Evolutionary conservation across 1,140 invertebrate species (phyloP), one percentile per base, ranked within the genome.

Genomic region (Drosophila grimshawi): DNA sequence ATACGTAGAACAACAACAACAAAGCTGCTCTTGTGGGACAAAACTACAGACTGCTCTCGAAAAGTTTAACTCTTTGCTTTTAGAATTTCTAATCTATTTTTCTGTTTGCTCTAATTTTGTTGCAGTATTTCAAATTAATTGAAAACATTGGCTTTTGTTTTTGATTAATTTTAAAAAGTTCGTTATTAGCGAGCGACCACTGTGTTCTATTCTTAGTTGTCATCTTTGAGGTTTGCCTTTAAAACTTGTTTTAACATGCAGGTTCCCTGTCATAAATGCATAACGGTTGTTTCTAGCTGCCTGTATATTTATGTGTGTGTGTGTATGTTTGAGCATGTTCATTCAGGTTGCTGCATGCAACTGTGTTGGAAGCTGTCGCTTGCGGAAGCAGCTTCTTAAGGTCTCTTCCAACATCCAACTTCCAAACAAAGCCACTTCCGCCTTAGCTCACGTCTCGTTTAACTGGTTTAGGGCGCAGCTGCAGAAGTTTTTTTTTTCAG

Each of bases 391-490:
- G 46, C 59, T 45, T 64, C 75, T 83, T 83, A 76, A 77, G 60
- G 52, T 68, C 52, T 81, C 39, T 6, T 10, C 8, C 37, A 39
- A 62, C 49, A 76, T 76, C 19, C 19, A 19, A 19, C 19, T 19
- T 19, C 19, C 19, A 19, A 19, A 74, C 51, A 81, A 43, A 39
- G 35, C 68, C 48, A 70, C 80, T 79, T 81, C 76, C 76, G 76
- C 55, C 60, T 74, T 19, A 19, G 41, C 35, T 29, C 35, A 39
- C 37, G 75, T 79, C 82, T 81, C 57, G 80, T 80, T 83, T 80
- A 88, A 86, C 83, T 83, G 83, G 83, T 86, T 86, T 88, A 75
- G 76, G 64, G 65, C 63, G 30, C 76, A 65, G 51, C 56, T 65
- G 76, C 65, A 78, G 35, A 2, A 6, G 4, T 37, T 7, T 56